Evolutionary conservation across 2,113 vertebrate genomes (phyloP).

Genomic region (Hippocampus comes): DNA sequence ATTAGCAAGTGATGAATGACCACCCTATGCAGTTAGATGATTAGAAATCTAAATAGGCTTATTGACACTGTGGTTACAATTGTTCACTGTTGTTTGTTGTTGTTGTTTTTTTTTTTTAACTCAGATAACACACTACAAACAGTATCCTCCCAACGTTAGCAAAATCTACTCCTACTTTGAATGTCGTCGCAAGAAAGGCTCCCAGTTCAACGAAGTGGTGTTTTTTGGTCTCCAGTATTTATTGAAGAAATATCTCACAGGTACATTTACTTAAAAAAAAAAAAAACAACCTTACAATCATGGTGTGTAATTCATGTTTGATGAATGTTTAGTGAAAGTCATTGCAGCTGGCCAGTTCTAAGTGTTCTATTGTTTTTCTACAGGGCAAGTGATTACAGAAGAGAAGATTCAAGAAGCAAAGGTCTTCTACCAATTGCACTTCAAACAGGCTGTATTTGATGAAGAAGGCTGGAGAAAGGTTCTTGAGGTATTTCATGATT

Average conservation of each 20-base stretch:
- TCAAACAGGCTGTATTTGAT: constrained; percentile 71
- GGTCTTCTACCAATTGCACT: constrained; percentile 74
- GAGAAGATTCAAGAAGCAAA: constrained; percentile 78
- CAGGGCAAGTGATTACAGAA: constrained; percentile 73
- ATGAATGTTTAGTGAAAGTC: not conserved
- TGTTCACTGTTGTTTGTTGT: not conserved
- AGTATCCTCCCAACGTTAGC: constrained; percentile 72
- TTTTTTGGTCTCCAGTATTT: constrained; percentile 77
- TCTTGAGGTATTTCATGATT: constrained; percentile 57
- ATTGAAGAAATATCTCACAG: constrained; percentile 73
- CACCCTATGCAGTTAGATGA: not conserved
- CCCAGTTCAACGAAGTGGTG: constrained; percentile 69
- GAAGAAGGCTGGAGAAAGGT: constrained; percentile 75
- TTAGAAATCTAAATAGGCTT: not conserved
- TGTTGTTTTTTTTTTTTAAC: constrained; percentile 5
- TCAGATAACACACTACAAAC: constrained; percentile 76
- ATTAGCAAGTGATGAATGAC: constrained; percentile 2
- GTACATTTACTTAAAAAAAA: constrained; percentile 31
- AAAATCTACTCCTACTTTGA: constrained; percentile 78
- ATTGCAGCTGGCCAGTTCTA: not conserved
- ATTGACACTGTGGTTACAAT: not conserved
- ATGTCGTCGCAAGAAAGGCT: constrained; percentile 64
- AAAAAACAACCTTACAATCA: too few relatives aligned
- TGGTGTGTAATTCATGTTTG: not conserved
- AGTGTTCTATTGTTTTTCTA: constrained; percentile 1